Evolutionary conservation across 2,797 vertebrate genomes (phyloP), one percentile per base, ranked within the genome.

Genomic region (Peromyscus aztecus): DNA sequence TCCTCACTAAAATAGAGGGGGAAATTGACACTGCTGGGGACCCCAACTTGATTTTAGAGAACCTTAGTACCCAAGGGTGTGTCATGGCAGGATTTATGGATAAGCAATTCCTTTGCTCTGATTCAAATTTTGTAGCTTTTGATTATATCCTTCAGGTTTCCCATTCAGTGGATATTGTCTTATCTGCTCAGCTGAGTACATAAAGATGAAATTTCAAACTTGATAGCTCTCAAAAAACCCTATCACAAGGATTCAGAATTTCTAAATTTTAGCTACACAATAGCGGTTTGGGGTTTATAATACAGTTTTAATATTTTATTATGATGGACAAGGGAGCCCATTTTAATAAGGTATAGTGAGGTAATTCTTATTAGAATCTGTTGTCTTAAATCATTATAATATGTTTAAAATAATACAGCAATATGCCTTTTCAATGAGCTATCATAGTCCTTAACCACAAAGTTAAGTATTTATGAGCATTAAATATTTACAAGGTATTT

Each of bases 231-330:
- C 61, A n/a, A 34, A 75, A 46, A 71, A 77, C 14, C 37, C 12
- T 94, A 76, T 78, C 65, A 85, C 10, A 89, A 76, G 10, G 96
- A 90, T 29, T 95, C 55, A 61, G 49, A 96, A 85, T 89, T 90
- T 90, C n/a, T 86, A 92, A 73, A 75, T 52, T 91, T 43, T 3
- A 76, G 37, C 19, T 76, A 90, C 61, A 43, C 40, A 67, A 81
- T 7, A 88, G 52, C 11, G 81, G 21, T 10, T 75, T 77, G 69
- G 0, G 73, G 6, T 52, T 31, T 93, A 1, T n/a, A 90, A 57
- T 67, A 43, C 6, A 89, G 43, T 85, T 94, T 61, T 91, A 59
- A 69, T 49, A 49, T 49, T 89, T 87, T 80, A n/a, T 84, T 61
- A 65, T 31, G 29, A 5, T 73, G 19, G 81, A 78, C 8, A 23